Percentiles rank a stretch among this genome's conserved stretches.
phyloP scores from a whole-genome alignment of 1,140 invertebrate genomes.

The Caenorhabditis elegans region WBcel235 BX284602.5:11512001-11512500 shows the following conservation, averaged over 20 bases:
- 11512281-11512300: too few relatives aligned
- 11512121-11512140: neutral
- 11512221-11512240: neutral
- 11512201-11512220: neutral
- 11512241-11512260: neutral
- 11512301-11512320: too few relatives aligned
- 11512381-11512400: too few relatives aligned
- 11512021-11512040: neutral
- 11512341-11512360: too few relatives aligned
- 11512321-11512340: too few relatives aligned
- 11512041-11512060: neutral
- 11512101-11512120: neutral
- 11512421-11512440: too few relatives aligned
- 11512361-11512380: too few relatives aligned
- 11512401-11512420: too few relatives aligned
- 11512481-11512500: too few relatives aligned
- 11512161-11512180: neutral
- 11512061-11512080: neutral
- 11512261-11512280: too few relatives aligned
- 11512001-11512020: neutral
- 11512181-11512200: neutral
- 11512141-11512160: slow-evolving; percentile 41
- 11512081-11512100: neutral
- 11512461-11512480: too few relatives aligned
- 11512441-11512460: too few relatives aligned